A percentile compares a stretch with the other conserved stretches of the same genome.
These are phyloP conservation scores for Sinohyriopsis cumingii DNA, from an alignment of 2,888 invertebrate species.

Conservation along the genomic window DNA sequence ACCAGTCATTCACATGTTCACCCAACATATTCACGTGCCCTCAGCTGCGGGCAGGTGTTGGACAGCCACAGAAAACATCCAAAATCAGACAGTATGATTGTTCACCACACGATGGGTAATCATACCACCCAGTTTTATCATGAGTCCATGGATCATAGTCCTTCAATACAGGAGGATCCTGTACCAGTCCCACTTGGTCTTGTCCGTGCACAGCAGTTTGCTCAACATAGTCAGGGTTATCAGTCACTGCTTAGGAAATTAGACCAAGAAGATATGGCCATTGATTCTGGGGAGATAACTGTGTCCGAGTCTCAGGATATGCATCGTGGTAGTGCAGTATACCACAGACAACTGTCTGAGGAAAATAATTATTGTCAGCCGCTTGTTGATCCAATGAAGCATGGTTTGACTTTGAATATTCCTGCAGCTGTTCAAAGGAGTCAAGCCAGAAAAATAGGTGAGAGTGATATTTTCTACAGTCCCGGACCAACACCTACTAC, in stretches of 20 bases:
- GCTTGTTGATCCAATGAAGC: conserved; percentile 13
- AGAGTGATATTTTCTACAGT: conserved; percentile 29
- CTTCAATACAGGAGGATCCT: conserved; percentile 29
- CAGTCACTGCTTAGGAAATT: conserved; percentile 17
- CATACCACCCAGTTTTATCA: too few species aligned
- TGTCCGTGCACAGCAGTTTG: conserved; percentile 31
- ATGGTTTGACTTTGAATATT: conserved; percentile 33
- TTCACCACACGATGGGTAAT: too few species aligned
- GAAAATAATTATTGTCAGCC: conserved; percentile 24
- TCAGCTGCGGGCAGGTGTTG: too few species aligned
- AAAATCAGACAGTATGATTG: too few species aligned
- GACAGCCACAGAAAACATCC: too few species aligned
- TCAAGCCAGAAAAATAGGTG: conserved; percentile 9
- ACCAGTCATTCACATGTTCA: too few species aligned
- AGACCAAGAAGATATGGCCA: conserved; percentile 17
- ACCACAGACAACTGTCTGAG: conserved; percentile 32
- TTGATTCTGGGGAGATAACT: conserved; percentile 4
- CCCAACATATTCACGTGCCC: too few species aligned
- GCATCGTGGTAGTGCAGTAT: conserved; percentile 20
- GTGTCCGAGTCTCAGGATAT: conserved; percentile 16
- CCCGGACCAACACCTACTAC: conserved; percentile 44
- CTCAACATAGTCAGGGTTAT: conserved; percentile 8
- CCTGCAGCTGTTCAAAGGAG: conserved; percentile 12
- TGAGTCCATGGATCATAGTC: conserved; percentile 34
- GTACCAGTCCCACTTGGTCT: conserved; percentile 35